phyloP scores from a whole-genome alignment of 2,113 vertebrate species.

The Microcebus tavaratra region DNA sequence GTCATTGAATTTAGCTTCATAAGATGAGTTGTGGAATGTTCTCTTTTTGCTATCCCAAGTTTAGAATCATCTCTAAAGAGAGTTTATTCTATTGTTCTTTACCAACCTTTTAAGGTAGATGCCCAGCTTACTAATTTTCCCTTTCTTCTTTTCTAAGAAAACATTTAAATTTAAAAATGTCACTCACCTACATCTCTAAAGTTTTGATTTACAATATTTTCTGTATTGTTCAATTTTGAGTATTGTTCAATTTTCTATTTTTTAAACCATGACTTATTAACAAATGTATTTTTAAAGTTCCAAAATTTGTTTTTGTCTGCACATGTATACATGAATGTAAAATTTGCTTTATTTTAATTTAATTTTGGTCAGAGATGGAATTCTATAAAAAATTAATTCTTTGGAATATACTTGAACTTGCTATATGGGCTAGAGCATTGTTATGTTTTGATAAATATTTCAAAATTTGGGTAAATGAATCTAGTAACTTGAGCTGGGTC shows the following conservation, averaged over 20 bases:
- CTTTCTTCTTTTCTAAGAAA: not conserved
- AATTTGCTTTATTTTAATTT: not conserved
- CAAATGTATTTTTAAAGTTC: constrained; percentile 9
- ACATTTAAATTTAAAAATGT: not conserved
- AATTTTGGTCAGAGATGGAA: not conserved
- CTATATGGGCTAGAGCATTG: not conserved
- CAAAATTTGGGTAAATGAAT: not conserved
- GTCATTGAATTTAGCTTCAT: not conserved
- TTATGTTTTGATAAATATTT: not conserved
- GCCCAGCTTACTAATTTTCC: not conserved
- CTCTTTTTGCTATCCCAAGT: not conserved
- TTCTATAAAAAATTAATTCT: not conserved
- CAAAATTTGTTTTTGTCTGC: not conserved
- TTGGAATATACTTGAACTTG: not conserved
- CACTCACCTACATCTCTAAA: not conserved
- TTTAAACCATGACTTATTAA: not conserved
- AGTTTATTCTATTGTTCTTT: not conserved
- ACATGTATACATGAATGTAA: not conserved
- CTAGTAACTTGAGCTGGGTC: not conserved
- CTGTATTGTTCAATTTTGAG: not conserved
- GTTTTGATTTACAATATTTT: not conserved
- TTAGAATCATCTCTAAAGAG: not conserved
- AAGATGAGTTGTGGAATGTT: not conserved
- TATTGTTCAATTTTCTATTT: constrained; percentile 12
- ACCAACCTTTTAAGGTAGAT: not conserved